Evolutionary conservation across 1,140 invertebrate species (phyloP).

Genomic region (Trialeurodes vaporariorum): DNA sequence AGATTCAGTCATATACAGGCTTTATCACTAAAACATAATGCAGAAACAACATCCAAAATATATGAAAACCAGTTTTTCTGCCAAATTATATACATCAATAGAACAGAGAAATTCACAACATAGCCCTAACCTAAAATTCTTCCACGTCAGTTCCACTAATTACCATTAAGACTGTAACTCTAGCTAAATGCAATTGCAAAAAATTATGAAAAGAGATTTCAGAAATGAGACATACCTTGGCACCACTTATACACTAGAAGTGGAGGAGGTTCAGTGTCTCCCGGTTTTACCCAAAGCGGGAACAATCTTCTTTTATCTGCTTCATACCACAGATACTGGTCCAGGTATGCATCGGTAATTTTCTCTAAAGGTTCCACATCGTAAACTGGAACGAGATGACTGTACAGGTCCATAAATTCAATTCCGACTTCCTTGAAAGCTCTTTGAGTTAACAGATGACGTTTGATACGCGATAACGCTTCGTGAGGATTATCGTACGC

Average conservation of each 20-base stretch:
- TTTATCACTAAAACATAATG: too few relatives aligned
- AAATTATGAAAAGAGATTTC: too few relatives aligned
- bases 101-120: too few relatives aligned
- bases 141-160: too few relatives aligned
- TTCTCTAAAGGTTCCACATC: constrained; percentile 99
- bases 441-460: constrained; percentile 95
- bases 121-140: too few relatives aligned
- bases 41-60: too few relatives aligned
- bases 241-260: constrained; percentile 99
- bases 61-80: too few relatives aligned
- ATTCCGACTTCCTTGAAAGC: constrained; percentile 98
- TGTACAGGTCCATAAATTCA: constrained; percentile 99
- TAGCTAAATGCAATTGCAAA: too few relatives aligned
- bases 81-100: too few relatives aligned
- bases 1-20: too few relatives aligned
- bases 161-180: too few relatives aligned
- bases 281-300: constrained; percentile 98
- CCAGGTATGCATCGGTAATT: constrained; percentile 98
- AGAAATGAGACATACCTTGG: constrained; percentile 76
- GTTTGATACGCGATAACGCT: constrained; percentile 95
- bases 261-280: constrained; percentile 96
- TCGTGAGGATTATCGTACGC: constrained; percentile 99
- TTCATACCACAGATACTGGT: constrained; percentile 99
- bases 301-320: constrained; percentile 94
- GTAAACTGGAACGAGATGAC: constrained; percentile 96